Percentiles rank a stretch among this genome's conserved stretches.
These are phyloP conservation scores for Onychostoma macrolepis DNA, from an alignment of 2,113 vertebrate species.

Conservation along the genomic window DNA sequence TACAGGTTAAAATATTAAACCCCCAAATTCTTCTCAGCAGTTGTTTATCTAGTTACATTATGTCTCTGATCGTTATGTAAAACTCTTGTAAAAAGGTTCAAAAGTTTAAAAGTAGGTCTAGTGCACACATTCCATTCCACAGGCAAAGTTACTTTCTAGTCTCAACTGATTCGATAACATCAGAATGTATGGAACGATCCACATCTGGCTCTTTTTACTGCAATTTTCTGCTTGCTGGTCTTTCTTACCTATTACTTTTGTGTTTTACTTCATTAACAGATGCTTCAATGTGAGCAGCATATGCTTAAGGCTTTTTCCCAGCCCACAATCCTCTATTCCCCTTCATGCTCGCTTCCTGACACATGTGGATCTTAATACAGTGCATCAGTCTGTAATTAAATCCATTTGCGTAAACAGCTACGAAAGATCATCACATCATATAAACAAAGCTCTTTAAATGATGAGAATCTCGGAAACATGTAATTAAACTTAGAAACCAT, in stretches of 20 bases:
- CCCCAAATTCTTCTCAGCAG: neutral
- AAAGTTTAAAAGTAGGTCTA: neutral
- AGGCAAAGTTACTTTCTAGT: neutral
- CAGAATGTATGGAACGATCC: constrained; percentile 10
- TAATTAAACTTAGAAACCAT: neutral
- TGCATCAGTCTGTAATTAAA: constrained; percentile 32
- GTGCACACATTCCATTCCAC: neutral
- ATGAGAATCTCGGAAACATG: neutral
- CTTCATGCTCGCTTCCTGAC: constrained; percentile 25
- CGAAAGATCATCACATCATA: constrained; percentile 16
- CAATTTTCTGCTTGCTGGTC: neutral
- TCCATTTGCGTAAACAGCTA: constrained; percentile 3
- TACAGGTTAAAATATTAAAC: neutral
- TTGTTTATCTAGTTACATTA: neutral
- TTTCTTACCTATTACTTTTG: constrained; percentile 9
- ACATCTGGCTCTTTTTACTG: constrained; percentile 29
- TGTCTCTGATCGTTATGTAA: neutral
- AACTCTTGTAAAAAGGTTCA: neutral
- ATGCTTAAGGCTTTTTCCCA: neutral
- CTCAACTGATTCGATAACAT: neutral
- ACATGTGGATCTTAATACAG: constrained; percentile 27
- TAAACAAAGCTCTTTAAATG: constrained; percentile 16
- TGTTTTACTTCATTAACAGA: neutral
- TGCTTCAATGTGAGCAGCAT: constrained; percentile 16
- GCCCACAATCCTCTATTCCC: neutral